These are phyloP conservation scores for Agelas oroides DNA, from an alignment of 37 sponge, comb jelly and placozoan species.

Conservation along the genomic window DNA sequence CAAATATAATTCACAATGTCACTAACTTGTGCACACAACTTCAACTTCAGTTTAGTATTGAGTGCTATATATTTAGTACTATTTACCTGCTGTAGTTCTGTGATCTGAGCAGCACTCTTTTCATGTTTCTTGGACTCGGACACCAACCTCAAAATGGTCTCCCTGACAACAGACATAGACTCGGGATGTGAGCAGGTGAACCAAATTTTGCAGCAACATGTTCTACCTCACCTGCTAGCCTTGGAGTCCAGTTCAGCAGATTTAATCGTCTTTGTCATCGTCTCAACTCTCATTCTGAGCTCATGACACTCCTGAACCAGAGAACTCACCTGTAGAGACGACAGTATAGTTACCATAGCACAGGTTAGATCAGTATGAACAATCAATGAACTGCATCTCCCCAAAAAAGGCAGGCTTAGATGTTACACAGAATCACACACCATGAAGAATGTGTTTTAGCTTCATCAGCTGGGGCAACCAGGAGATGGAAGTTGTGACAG, in stretches of 20 bases:
- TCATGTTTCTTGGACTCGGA: conserved; percentile 64
- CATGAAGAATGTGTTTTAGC: too few relatives aligned
- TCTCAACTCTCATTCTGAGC: conserved; percentile 37
- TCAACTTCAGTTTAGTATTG: too few relatives aligned
- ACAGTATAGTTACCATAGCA: too few relatives aligned
- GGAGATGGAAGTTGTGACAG: neutral
- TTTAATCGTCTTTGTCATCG: conserved; percentile 24
- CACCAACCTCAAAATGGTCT: conserved; percentile 79
- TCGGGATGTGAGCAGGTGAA: too few relatives aligned
- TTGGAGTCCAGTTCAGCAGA: conserved; percentile 63
- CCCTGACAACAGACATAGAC: conserved; percentile 15
- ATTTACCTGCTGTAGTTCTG: conserved; percentile 35
- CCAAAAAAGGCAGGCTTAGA: too few relatives aligned
- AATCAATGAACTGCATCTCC: too few relatives aligned
- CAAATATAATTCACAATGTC: neutral
- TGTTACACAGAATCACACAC: too few relatives aligned
- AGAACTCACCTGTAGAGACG: conserved; percentile 32
- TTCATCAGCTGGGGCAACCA: neutral
- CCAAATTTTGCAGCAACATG: too few relatives aligned
- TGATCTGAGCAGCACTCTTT: conserved; percentile 4
- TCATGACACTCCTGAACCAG: conserved; percentile 30
- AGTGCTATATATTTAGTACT: neutral
- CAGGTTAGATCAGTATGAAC: neutral
- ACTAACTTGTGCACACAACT: neutral
- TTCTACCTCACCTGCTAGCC: conserved; percentile 49